Base-by-base conservation (phyloP, 2,113 vertebrate species). In the Bos taurus region DNA sequence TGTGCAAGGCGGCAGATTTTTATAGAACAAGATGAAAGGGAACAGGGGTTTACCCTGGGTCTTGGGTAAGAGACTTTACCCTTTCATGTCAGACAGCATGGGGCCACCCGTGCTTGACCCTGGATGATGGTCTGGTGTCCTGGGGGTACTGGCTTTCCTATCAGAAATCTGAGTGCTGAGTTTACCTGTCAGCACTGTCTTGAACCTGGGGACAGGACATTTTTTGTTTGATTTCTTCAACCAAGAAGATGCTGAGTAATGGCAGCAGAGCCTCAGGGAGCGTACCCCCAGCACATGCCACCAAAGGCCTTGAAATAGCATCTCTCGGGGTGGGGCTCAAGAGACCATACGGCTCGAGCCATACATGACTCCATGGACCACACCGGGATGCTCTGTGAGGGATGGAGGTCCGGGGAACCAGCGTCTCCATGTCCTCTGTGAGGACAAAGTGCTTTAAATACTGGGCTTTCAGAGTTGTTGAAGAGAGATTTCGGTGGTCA, bases 311-410 rank as follows among this genome's bases (percentile, higher is more conserved):
- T 57, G 33, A 91, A 77, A 52, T 7, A 59, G 0, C 6, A 33
- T 50, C 46, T 80, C 28, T 50, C 0, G 0, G 30, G 17, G 48
- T 2, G 9, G 48, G 10, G 17, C 30, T 52, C 6, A 19, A n/a
- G 30, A 33, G 80, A 54, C 40, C 19, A 4, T 2, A 1, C 7
- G 23, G 40, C 36, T 77, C 6, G 0, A 77, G 19, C n/a, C 1
- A 0, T n/a, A n/a, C 19, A 33, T n/a, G 64, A n/a, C 0, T 0
- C 17, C 64, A 9, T 6, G 26, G 62, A 74, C 7, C 12, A 36
- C 7, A 14, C 1, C 0, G 11, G 3, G 33, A 36, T 52, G 23
- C 28, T 80, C 56, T 46, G 4, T 28, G 12, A 25, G 40, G 13
- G 40, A 13, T 17, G 2, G 33, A n/a, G 25, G 13, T 60, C 8